phyloP scores from a whole-genome alignment of 2,888 invertebrate genomes.

The Odontothrips loti region DNA sequence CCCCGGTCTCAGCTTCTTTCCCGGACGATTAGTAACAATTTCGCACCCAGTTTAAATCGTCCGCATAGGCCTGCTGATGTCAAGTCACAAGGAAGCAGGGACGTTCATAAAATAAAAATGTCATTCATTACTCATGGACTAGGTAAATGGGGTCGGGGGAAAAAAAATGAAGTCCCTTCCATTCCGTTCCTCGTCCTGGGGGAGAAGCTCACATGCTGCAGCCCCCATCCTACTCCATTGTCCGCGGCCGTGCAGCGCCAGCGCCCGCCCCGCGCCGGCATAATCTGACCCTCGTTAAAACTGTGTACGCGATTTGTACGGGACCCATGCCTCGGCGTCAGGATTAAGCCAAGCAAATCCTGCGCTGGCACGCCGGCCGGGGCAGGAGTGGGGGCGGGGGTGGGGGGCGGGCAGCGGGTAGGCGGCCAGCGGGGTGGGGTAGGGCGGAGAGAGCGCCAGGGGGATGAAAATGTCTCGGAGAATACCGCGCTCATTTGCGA shows the following conservation, averaged over 20 bases:
- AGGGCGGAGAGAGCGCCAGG: background rate
- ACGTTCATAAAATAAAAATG: background rate
- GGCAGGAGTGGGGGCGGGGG: background rate
- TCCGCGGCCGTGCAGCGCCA: background rate
- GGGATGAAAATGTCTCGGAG: conserved; percentile 14
- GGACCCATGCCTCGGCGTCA: background rate
- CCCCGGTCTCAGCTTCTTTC: no score
- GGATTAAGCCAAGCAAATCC: background rate
- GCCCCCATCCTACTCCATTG: no score
- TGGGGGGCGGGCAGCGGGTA: background rate
- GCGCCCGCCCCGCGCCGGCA: background rate
- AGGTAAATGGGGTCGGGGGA: no score
- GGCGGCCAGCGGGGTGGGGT: background rate
- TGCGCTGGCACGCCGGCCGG: background rate
- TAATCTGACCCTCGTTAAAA: conserved; percentile 20
- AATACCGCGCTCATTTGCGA: conserved; percentile 5
- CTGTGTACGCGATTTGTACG: conserved; percentile 21
- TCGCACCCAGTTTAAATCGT: no score
- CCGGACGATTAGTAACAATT: no score
- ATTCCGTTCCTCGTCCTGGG: background rate
- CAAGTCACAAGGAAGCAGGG: no score
- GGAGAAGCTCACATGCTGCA: background rate
- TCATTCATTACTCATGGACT: no score
- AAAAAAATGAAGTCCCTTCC: no score
- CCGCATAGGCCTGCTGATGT: no score